Base-by-base conservation (phyloP, 2,888 invertebrate species). In the Hymenopus coronatus region DNA sequence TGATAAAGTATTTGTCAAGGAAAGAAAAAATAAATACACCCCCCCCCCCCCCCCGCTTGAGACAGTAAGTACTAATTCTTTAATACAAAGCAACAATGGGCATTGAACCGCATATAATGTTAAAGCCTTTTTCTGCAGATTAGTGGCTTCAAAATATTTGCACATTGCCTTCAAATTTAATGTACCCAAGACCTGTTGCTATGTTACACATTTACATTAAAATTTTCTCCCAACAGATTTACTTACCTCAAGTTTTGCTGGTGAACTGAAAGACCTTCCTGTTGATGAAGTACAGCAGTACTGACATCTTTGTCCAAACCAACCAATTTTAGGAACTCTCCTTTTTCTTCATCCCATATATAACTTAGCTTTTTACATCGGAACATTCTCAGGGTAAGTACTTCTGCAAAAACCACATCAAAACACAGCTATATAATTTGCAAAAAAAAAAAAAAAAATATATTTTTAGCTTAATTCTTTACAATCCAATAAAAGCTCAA, bases 311-410 rank as follows among this genome's bases (percentile, higher is more conserved):
- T 93, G 92, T 97, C 98, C 86, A 97, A 93, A 7, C 98, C 98
- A 83, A 95, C 95, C 81, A 98, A 93, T 91, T 96, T 95, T 25
- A 94, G 93, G 93, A 97, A 98, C 90, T 95, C 95, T 83, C 95
- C 95, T 33, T 95, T 95, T 54, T 95, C 94, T 0, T 93, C 93
- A 92, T 98, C 97, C 98, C 98, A 98, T 28, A 98, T 94, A 91
- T 98, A 96, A 0, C 95, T 95, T 90, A 97, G 94, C 92, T 98
- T 98, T 92, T 98, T 98, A 92, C 97, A 98, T 0, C 94, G 95
- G 93, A 98, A 98, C 91, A 96, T 94, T 3, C 96, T 94, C 88
- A 96, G 94, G 85, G 94, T 94, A 87, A 95, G 94, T 54, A 95
- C 81, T 54, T 90, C 90, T 90, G 88, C 8, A 89, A 89, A 33